Percentiles rank a stretch among this genome's conserved stretches.
Evolutionary conservation across 2,113 vertebrate species (phyloP).

Genomic region (Bos taurus): DNA sequence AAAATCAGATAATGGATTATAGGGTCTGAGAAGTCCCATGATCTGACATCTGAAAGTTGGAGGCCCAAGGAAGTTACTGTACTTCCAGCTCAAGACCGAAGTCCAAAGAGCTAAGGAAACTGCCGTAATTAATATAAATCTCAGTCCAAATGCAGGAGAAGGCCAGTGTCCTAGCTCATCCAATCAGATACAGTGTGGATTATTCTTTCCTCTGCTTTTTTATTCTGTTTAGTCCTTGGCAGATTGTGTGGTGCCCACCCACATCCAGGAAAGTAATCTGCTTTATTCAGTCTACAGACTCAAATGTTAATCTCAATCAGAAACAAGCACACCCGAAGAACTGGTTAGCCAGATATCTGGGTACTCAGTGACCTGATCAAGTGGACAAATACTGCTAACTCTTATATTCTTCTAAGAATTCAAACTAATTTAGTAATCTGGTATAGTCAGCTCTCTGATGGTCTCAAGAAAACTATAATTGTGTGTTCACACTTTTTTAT

Average conservation of each 20-base stretch:
- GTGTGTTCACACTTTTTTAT: neutral
- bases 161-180: neutral
- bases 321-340: neutral
- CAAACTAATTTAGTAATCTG: neutral
- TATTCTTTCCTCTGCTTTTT: neutral
- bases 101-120: neutral
- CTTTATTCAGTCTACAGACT: neutral
- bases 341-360: neutral
- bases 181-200: neutral
- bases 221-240: neutral
- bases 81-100: neutral
- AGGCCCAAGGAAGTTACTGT: neutral
- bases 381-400: neutral
- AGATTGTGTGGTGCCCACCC: neutral
- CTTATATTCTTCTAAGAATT: neutral
- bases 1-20: neutral
- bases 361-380: neutral
- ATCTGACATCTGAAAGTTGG: neutral
- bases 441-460: neutral
- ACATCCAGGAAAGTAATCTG: neutral
- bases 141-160: neutral
- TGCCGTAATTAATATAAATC: neutral
- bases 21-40: neutral
- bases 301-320: neutral
- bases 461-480: neutral